A percentile compares a stretch with the other conserved stretches of the same genome.
These are phyloP conservation scores for Prionace glauca DNA, from an alignment of 2,797 vertebrate genomes.

Conservation along the genomic window DNA sequence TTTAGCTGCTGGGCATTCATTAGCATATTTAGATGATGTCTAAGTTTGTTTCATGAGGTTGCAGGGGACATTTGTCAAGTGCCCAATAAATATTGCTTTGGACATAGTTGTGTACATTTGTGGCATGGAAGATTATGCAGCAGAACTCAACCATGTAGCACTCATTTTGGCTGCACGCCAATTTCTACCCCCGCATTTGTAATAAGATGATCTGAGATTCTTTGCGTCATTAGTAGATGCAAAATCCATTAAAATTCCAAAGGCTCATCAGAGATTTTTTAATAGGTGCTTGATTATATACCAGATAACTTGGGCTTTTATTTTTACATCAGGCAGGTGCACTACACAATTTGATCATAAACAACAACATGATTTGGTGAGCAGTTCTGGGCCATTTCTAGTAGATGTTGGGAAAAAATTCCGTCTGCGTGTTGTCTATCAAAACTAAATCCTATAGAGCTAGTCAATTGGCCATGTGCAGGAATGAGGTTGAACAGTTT, in stretches of 20 bases:
- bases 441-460: neutral
- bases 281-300: neutral
- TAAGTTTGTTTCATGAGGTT: neutral
- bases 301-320: neutral
- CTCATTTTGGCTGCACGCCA: neutral
- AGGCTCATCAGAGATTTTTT: neutral
- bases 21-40: neutral
- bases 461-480: neutral
- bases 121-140: neutral
- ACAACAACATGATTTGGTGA: neutral
- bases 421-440: neutral
- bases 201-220: neutral
- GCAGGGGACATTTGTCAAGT: neutral
- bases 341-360: neutral
- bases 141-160: neutral
- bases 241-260: neutral
- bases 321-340: neutral
- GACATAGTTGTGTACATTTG: neutral
- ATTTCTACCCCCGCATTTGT: neutral
- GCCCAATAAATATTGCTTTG: neutral
- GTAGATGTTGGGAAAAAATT: neutral
- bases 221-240: neutral
- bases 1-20: neutral
- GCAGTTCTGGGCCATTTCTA: neutral
- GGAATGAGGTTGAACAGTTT: neutral